Percentiles rank a stretch among this genome's conserved stretches.
Evolutionary conservation across 2,797 vertebrate species (phyloP).

Genomic region (Cephalopachus bancanus): DNA sequence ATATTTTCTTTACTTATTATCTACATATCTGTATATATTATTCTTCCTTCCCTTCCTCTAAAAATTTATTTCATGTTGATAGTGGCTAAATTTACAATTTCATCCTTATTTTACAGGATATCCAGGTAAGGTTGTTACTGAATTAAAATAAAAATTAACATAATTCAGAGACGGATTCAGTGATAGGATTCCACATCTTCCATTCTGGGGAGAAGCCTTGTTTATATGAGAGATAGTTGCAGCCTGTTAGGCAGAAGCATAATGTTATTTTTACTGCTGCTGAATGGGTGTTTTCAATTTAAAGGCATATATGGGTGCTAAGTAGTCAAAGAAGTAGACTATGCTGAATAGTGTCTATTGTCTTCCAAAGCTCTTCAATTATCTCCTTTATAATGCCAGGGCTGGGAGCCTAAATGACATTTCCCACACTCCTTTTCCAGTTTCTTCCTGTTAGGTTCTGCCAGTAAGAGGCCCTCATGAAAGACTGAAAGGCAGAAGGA

Average conservation of each 20-base stretch:
- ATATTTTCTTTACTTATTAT: neutral
- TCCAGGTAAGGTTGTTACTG: neutral
- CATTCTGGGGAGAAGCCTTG: neutral
- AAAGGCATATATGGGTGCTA: neutral
- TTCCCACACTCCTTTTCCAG: neutral
- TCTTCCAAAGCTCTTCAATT: neutral
- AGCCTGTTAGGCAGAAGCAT: neutral
- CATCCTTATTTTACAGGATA: constrained; percentile 11
- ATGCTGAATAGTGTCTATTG: neutral
- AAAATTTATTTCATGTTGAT: constrained; percentile 7
- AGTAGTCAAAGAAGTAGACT: neutral
- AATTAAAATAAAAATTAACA: constrained; percentile 16
- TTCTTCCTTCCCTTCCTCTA: neutral
- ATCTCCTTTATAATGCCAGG: neutral
- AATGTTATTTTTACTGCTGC: neutral
- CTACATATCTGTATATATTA: neutral
- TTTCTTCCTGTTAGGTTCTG: neutral
- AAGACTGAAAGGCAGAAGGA: neutral
- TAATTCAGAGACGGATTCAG: neutral
- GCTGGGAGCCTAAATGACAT: neutral
- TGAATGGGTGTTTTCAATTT: neutral
- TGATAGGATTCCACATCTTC: neutral
- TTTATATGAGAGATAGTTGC: neutral
- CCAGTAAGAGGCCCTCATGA: neutral
- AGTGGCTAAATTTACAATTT: neutral